Conservation (phyloP, 64 coral and sea anemone genomes). For the Catalaphyllia jardinei region DNA sequence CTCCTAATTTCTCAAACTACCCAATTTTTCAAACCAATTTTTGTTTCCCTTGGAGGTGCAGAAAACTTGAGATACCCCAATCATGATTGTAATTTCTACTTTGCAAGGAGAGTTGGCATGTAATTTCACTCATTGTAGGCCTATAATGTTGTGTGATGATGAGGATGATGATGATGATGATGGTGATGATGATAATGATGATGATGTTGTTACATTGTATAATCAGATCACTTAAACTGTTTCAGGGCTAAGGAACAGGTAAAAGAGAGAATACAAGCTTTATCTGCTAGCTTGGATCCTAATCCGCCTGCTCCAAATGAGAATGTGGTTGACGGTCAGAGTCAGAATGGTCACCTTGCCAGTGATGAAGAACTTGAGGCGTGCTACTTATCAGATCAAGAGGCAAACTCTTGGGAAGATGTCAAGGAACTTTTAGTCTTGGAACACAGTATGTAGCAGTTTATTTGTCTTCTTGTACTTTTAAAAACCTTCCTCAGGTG, state of each 20-base stretch:
- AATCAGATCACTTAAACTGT: background rate
- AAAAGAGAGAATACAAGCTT: conserved; percentile 73
- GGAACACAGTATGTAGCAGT: conserved; percentile 55
- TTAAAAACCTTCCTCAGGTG: background rate
- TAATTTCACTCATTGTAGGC: background rate
- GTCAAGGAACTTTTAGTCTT: conserved; percentile 85
- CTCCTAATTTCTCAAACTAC: no score
- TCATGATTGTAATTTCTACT: no score
- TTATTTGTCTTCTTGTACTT: background rate
- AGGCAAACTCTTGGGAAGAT: conserved; percentile 68
- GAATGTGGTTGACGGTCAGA: background rate
- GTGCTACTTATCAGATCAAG: background rate
- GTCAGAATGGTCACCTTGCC: conserved; percentile 40
- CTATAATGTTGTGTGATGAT: background rate
- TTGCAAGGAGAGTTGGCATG: no score
- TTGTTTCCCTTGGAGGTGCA: no score
- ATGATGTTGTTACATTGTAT: no score
- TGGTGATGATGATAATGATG: no score
- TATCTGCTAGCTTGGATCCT: background rate
- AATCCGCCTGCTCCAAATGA: background rate
- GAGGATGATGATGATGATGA: no score
- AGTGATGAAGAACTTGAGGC: conserved; percentile 15
- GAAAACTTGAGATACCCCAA: no score
- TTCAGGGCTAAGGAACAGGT: conserved; percentile 75
- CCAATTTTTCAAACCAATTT: no score